phyloP scores from a whole-genome alignment of 2,113 vertebrate species.

The Carettochelys insculpta region DNA sequence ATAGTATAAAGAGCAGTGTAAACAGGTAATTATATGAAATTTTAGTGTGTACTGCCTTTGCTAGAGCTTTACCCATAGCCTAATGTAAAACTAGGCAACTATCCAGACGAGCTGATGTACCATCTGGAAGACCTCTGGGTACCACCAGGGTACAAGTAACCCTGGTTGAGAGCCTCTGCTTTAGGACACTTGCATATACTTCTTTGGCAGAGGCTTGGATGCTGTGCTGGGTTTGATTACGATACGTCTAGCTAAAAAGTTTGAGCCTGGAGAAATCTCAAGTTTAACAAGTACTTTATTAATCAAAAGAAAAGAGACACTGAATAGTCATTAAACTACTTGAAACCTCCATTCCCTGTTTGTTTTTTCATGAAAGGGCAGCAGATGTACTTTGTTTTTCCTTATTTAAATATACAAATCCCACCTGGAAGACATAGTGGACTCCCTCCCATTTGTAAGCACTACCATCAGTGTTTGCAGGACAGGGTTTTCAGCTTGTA shows the following conservation, averaged over 20 bases:
- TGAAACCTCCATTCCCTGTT: not conserved
- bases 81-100: too few relatives aligned
- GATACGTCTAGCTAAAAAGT: not conserved
- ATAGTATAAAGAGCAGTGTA: too few relatives aligned
- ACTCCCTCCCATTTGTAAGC: slow-evolving; percentile 17
- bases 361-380: not conserved
- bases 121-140: too few relatives aligned
- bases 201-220: not conserved
- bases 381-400: not conserved
- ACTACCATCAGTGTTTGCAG: not conserved
- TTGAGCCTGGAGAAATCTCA: not conserved
- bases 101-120: too few relatives aligned
- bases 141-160: too few relatives aligned
- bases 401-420: slow-evolving; percentile 15
- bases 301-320: not conserved
- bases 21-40: too few relatives aligned
- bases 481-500: not conserved
- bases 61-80: too few relatives aligned
- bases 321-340: not conserved
- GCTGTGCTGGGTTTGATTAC: not conserved
- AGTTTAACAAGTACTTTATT: not conserved
- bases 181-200: not conserved
- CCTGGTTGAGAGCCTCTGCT: too few relatives aligned
- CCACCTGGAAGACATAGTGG: not conserved
- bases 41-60: too few relatives aligned